Conservation (phyloP, 2,113 vertebrate genomes). For the Monopterus albus region DNA sequence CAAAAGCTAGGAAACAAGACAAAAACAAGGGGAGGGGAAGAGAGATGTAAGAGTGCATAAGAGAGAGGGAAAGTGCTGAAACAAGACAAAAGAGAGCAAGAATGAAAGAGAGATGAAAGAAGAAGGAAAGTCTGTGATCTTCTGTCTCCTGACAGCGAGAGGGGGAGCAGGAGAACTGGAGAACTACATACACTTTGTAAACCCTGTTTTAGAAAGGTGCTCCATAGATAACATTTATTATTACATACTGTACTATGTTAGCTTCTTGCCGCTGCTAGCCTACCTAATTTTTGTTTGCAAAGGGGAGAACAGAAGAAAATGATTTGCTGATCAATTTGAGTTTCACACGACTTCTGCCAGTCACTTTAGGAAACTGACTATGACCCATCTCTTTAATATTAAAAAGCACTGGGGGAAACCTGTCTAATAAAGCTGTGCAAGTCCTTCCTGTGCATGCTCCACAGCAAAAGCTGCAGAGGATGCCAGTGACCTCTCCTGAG, state of each 20-base stretch:
- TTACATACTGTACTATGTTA: constrained; percentile 46
- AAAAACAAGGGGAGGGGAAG: not conserved
- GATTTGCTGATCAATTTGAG: not conserved
- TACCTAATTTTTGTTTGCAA: too few relatives aligned
- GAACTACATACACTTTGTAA: constrained; percentile 67
- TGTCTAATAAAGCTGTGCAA: constrained; percentile 21
- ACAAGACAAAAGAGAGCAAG: constrained; percentile 18
- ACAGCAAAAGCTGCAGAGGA: constrained; percentile 59
- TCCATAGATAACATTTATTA: too few relatives aligned
- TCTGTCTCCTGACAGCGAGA: constrained; percentile 30
- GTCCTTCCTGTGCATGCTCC: constrained; percentile 32
- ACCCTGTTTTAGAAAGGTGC: constrained; percentile 66
- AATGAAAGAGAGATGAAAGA: constrained; percentile 37
- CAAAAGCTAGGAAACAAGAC: constrained; percentile 9
- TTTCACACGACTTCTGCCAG: not conserved
- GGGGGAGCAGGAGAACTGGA: constrained; percentile 41
- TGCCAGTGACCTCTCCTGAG: constrained; percentile 67
- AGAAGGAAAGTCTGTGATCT: constrained; percentile 41
- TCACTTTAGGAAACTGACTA: constrained; percentile 4
- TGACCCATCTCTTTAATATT: constrained; percentile 26
- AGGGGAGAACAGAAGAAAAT: too few relatives aligned
- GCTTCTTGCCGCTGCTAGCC: too few relatives aligned
- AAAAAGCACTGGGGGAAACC: constrained; percentile 16
- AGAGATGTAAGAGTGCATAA: constrained; percentile 20
- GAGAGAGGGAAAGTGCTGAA: not conserved